Conservation (phyloP, 1,140 invertebrate species). For the Bombus fervidus region DNA sequence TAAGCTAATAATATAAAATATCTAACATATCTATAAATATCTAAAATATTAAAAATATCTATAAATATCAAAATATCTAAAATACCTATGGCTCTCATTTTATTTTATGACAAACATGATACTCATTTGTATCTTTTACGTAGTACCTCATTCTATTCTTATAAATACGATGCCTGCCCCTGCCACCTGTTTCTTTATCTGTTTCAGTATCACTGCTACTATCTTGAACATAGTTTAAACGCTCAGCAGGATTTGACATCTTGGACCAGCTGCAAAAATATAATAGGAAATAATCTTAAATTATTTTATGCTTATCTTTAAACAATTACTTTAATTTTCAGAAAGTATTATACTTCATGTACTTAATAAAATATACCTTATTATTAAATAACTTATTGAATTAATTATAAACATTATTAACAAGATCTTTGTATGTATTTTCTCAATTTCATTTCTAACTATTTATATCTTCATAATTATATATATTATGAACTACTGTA, state of each 20-base stretch:
- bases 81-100: conserved; percentile 4
- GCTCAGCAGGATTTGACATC: conserved; percentile 81
- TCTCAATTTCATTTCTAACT: not conserved
- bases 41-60: conserved; percentile 23
- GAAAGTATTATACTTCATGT: not conserved
- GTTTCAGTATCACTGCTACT: conserved; percentile 88
- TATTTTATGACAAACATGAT: conserved; percentile 6
- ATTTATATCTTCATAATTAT: not conserved
- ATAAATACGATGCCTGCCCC: conserved; percentile 84
- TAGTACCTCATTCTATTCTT: conserved; percentile 86
- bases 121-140: conserved; percentile 1
- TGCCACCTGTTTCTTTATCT: conserved; percentile 86
- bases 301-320: not conserved
- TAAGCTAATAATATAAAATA: conserved; percentile 29
- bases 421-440: not conserved
- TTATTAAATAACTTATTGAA: not conserved
- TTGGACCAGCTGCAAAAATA: conserved; percentile 74
- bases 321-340: not conserved
- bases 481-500: not conserved
- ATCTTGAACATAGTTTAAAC: conserved; percentile 83
- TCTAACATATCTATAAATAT: conserved; percentile 28
- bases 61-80: conserved; percentile 16
- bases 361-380: not conserved
- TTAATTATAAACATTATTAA: not conserved
- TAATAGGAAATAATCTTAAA: not conserved